Evolutionary conservation across 2,113 vertebrate genomes (phyloP), one percentile per base, ranked within the genome.

Genomic region (Pimephales promelas): DNA sequence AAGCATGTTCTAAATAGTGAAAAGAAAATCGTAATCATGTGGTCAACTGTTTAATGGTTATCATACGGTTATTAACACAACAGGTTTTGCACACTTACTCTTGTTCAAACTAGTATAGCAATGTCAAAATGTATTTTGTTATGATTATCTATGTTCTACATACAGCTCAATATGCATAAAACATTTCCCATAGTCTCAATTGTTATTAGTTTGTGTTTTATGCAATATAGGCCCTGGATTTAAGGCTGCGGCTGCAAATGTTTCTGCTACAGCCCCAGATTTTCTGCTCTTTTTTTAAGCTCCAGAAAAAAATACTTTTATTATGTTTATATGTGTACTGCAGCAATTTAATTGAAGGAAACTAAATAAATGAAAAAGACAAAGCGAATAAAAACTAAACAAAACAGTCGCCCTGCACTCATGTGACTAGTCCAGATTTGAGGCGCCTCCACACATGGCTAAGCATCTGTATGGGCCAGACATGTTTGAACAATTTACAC

Each of bases 401-500:
- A 3, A 72, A 72, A 26, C 13, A 47, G 16, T 47, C 5, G 22
- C 22, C 10, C 40, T 72, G 6, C 2, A 1, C 40, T 72, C 68
- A 45, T 26, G 68, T 71, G 68, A 45, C 40, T 26, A 43, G 70
- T 72, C 40, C 40, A 72, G 40, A 72, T 72, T 26, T 26, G 40
- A 72, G 70, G n/a, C 36, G 36, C 36, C 40, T 72, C 36, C 40
- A 47, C 70, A 72, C n/a, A 70, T 70, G 66, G 66, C 66, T 70
- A 43, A 70, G 68, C 10, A 71, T n/a, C 22, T 16, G 70, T 24
- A 47, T 45, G 40, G 40, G 43, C 70, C 36, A 72, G 36, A 47
- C 70, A 72, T 47, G 70, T 47, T 72, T 45, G n/a, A 72, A 72
- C 22, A 72, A 72, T 72, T 47, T 72, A 72, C 70, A 72, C 70